Evolutionary conservation across 2,888 invertebrate genomes (phyloP).

Genomic region (Rotaria sp.): DNA sequence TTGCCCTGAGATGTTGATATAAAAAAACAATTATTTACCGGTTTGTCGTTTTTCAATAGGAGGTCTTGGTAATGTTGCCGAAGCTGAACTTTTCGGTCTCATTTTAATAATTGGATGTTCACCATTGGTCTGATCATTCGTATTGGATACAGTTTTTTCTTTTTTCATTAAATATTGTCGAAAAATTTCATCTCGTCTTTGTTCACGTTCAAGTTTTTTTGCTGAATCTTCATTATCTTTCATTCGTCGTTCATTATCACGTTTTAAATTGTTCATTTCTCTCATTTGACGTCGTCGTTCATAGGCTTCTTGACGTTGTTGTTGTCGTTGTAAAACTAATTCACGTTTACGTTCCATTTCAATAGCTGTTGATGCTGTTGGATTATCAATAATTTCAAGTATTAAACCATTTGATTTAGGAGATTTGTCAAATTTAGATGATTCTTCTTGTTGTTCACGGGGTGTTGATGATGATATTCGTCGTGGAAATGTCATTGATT

Average conservation of each 20-base stretch:
- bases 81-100: neutral
- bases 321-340: slow-evolving; percentile 9
- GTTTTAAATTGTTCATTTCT: slow-evolving; percentile 3
- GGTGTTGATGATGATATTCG: neutral
- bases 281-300: neutral
- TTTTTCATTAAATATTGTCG: slow-evolving; percentile 16
- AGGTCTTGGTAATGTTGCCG: neutral
- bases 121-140: neutral
- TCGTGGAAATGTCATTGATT: neutral
- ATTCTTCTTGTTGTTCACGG: neutral
- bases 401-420: neutral
- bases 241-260: neutral
- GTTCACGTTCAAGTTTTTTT: neutral
- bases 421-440: neutral
- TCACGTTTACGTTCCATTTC: slow-evolving; percentile 30
- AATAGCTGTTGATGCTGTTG: neutral
- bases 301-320: neutral
- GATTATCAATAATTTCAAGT: neutral
- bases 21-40: neutral
- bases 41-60: slow-evolving; percentile 5
- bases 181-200: slow-evolving; percentile 26
- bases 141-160: neutral
- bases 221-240: neutral
- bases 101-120: slow-evolving; percentile 15
- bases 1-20: too few relatives aligned